These are phyloP conservation scores for Meleagris gallopavo DNA, from an alignment of 2,113 vertebrate species.

Conservation along the genomic window DNA sequence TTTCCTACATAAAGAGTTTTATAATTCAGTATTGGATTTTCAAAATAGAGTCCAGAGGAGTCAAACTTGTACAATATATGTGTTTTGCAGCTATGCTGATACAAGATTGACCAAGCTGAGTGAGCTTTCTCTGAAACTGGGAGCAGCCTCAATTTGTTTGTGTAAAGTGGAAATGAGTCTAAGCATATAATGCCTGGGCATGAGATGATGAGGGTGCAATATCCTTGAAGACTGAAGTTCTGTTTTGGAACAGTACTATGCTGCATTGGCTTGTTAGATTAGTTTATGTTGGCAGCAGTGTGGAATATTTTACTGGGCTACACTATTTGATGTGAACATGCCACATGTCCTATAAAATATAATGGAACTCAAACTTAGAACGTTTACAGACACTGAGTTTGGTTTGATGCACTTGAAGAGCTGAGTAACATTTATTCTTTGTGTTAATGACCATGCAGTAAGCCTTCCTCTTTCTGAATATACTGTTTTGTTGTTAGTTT, in stretches of 20 bases:
- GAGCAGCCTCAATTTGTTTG: neutral
- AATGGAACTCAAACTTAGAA: neutral
- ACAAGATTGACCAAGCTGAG: neutral
- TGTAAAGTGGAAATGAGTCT: neutral
- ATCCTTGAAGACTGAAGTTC: neutral
- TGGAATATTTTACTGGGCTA: neutral
- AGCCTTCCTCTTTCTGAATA: neutral
- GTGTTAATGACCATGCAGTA: neutral
- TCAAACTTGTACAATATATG: accelerated
- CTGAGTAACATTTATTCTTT: neutral
- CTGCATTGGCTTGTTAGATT: neutral
- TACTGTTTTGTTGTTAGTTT: no score
- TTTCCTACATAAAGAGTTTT: neutral
- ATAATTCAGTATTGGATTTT: neutral
- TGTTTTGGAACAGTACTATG: neutral
- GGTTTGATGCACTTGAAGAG: neutral
- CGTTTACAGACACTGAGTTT: neutral
- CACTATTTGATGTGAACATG: neutral
- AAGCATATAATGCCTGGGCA: neutral
- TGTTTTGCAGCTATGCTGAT: neutral
- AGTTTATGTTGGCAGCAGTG: neutral
- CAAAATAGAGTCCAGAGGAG: neutral
- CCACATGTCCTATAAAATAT: neutral
- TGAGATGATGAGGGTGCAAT: neutral
- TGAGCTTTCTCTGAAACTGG: neutral